Evolutionary conservation across 2,888 invertebrate species (phyloP).

Genomic region (Ormyrus labotus): DNA sequence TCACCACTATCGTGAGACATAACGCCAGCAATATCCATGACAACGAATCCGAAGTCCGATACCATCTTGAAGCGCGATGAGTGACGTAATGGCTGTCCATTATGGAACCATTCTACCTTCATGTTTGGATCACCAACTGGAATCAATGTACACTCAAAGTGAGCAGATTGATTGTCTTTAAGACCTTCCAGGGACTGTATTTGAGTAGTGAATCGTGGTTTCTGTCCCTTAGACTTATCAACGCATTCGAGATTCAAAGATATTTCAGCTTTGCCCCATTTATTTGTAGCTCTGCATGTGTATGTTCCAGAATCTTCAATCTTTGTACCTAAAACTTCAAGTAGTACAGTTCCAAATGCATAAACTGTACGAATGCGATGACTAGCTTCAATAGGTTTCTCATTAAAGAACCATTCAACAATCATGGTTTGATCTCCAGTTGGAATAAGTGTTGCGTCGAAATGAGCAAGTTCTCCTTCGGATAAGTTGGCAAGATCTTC

Average conservation of each 20-base stretch:
- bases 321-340: constrained; percentile 96
- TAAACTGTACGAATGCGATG: constrained; percentile 95
- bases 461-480: constrained; percentile 98
- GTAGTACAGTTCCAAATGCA: constrained; percentile 97
- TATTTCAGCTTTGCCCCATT: constrained; percentile 92
- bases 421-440: constrained; percentile 95
- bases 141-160: constrained; percentile 95
- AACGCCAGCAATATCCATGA: constrained; percentile 95
- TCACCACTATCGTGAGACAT: constrained; percentile 95
- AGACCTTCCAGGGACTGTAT: constrained; percentile 89
- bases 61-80: constrained; percentile 94
- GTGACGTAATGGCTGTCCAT: constrained; percentile 92
- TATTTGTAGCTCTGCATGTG: constrained; percentile 92
- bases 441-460: constrained; percentile 96
- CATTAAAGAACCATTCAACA: constrained; percentile 98
- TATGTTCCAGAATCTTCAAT: constrained; percentile 94
- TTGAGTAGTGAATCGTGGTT: constrained; percentile 92
- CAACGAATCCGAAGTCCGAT: constrained; percentile 96
- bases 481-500: constrained; percentile 88
- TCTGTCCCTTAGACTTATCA: constrained; percentile 90
- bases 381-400: constrained; percentile 90
- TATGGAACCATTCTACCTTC: constrained; percentile 97
- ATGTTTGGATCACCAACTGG: constrained; percentile 96
- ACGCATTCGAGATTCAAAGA: constrained; percentile 89
- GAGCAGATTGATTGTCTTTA: constrained; percentile 95